Base-by-base conservation (phyloP, 2,797 vertebrate species). In the Oreochromis grahami region DNA sequence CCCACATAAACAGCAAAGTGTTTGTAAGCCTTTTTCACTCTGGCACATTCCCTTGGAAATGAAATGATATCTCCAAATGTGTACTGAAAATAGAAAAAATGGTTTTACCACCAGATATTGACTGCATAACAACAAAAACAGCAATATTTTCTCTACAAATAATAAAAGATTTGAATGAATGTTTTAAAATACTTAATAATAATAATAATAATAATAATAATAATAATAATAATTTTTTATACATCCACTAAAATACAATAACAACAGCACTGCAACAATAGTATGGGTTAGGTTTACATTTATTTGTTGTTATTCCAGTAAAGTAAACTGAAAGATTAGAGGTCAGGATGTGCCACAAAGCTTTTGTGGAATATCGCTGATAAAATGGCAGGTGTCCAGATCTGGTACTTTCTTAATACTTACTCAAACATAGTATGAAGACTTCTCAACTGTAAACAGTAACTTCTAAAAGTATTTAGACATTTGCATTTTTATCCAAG, bases 231-330 rank as follows among this genome's bases (percentile, higher is more conserved):
- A 0, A 34, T 34, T 34, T 19, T 29, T 32, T 19, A 34, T 9
- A 34, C 17, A 60, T 2, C 5, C 7, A 2, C 0, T 32, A 58
- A 58, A 32, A 32, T 58, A 6, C 55, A 58, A 32, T 17, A 58
- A 5, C 26, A 17, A 9, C 26, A 58, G 8, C 4, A n/a, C n/a
- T n/a, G n/a, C n/a, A n/a, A n/a, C n/a, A n/a, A n/a, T n/a, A n/a
- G n/a, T n/a, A 5, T 3, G 0, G 55, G 0, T 8, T 56, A 1
- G 26, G 26, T 2, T 56, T 56, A 32, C 0, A 56, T 32, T 3
- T 8, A 56, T 32, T 58, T 2, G 14, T 6, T 34, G 13, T 34
- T 60, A 60, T 19, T 10, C 15, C 5, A 6, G 29, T 34, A 32
- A 19, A 32, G 14, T 17, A 17, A 5, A 58, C 26, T 6, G 24